Conservation (phyloP, 1,140 invertebrate genomes). For the Anastrepha ludens region DNA sequence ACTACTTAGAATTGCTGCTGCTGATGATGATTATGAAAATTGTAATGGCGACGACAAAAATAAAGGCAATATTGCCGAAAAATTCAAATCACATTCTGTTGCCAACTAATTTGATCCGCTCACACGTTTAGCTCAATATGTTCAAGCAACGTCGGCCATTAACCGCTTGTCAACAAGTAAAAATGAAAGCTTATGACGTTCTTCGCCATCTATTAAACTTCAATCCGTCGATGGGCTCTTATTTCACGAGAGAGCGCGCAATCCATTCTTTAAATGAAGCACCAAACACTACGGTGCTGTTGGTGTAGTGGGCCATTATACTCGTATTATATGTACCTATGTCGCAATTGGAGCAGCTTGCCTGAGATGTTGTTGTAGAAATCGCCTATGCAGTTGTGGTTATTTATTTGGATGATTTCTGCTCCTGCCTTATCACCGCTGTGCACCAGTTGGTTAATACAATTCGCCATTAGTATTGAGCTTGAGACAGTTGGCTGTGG, state of each 20-base stretch:
- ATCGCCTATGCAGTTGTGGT: too few relatives aligned
- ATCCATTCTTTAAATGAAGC: background rate
- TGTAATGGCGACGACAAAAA: background rate
- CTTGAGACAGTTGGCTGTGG: too few relatives aligned
- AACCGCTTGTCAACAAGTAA: constrained; percentile 56
- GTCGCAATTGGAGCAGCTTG: too few relatives aligned
- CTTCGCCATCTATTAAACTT: constrained; percentile 1
- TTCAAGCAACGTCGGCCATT: constrained; percentile 61
- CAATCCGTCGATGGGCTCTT: background rate
- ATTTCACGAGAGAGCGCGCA: background rate
- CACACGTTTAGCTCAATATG: background rate
- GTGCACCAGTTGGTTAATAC: too few relatives aligned
- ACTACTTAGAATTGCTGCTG: background rate
- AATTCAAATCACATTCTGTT: background rate
- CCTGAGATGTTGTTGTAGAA: too few relatives aligned
- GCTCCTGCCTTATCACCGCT: too few relatives aligned
- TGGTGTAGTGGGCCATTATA: too few relatives aligned
- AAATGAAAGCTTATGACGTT: constrained; percentile 54
- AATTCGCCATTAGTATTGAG: too few relatives aligned
- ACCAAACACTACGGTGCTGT: too few relatives aligned
- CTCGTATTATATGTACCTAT: too few relatives aligned
- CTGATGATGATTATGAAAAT: background rate
- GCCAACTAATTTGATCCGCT: background rate
- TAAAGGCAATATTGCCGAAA: background rate
- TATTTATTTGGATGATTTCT: too few relatives aligned